Evolutionary conservation across 2,888 invertebrate species (phyloP), one percentile per base, ranked within the genome.

Genomic region (Pseudococcus viburni): DNA sequence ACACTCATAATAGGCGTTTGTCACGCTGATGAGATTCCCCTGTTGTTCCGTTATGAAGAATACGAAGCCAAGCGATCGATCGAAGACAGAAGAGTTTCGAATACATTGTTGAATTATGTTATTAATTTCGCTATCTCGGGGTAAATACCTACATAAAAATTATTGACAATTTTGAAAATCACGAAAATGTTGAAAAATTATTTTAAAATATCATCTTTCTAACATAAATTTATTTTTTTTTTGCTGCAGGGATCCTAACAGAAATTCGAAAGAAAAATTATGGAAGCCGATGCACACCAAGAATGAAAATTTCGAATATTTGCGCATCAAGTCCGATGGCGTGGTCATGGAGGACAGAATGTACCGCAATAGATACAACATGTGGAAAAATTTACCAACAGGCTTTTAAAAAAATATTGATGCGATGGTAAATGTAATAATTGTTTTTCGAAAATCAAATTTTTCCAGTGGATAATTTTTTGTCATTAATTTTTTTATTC

Each of bases 161-260:
- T 42, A 5, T 8, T 12, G 6, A 48, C 48, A 51, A 12, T 51
- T 15, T 4, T 15, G 51, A 12, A 19, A 64, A 19, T 22, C 42
- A 8, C 42, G 42, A 5, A 6, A 42, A 33, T 33, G 26, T 33
- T 33, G 42, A 42, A 42, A 42, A 42, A 42, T 42, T 42, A 5
- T 0, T 9, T 42, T 42, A 1, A 9, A 42, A 6, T 9, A 42
- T 8, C 5, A 42, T 42, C 42, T 5, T 9, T 42, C 9, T 42
- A 1, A 42, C 5, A 42, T 42, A 42, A 42, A 42, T 42, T 42
- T 42, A 6, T 8, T 64, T 87, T n/a, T n/a, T n/a, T 6, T 22
- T 46, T 26, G 64, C 9, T 89, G 15, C 46, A 89, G 89, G 0
- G 51, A 39, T n/a, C 88, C 85, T 17, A 89, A 88, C 88, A 46